phyloP scores from a whole-genome alignment of 2,888 invertebrate genomes.

The Macroteleia sp. region DNA sequence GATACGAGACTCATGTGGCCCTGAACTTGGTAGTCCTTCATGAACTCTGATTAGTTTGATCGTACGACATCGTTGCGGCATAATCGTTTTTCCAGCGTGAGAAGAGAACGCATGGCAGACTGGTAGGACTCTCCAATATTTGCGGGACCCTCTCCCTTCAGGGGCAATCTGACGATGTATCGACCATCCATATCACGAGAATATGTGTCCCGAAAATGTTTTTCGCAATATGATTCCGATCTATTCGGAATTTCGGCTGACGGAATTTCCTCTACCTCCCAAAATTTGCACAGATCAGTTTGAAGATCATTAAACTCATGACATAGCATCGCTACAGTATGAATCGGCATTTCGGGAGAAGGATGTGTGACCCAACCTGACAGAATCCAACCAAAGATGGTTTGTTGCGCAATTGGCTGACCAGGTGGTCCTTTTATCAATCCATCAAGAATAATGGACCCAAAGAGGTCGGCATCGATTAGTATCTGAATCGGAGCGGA shows the following conservation, averaged over 20 bases:
- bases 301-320: not conserved
- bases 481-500: not conserved
- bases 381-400: conserved; percentile 30
- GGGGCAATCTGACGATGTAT: conserved; percentile 9
- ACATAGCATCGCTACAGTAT: not conserved
- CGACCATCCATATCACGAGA: not conserved
- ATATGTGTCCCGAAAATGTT: conserved; percentile 1
- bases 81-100: not conserved
- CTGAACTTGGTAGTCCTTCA: too few species aligned
- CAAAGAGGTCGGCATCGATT: conserved; percentile 17
- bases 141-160: not conserved
- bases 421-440: not conserved
- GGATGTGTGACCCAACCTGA: not conserved
- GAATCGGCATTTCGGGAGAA: not conserved
- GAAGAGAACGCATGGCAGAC: not conserved
- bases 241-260: not conserved
- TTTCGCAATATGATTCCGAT: not conserved
- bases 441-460: not conserved
- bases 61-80: too few species aligned
- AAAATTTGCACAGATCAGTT: not conserved
- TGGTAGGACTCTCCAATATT: not conserved
- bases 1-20: too few species aligned
- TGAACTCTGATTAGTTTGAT: too few species aligned
- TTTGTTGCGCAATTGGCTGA: conserved; percentile 20
- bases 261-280: not conserved